A percentile compares a stretch with the other conserved stretches of the same genome.
These are phyloP conservation scores for Gavialis gangeticus DNA, from an alignment of 2,113 vertebrate species.

Conservation along the genomic window DNA sequence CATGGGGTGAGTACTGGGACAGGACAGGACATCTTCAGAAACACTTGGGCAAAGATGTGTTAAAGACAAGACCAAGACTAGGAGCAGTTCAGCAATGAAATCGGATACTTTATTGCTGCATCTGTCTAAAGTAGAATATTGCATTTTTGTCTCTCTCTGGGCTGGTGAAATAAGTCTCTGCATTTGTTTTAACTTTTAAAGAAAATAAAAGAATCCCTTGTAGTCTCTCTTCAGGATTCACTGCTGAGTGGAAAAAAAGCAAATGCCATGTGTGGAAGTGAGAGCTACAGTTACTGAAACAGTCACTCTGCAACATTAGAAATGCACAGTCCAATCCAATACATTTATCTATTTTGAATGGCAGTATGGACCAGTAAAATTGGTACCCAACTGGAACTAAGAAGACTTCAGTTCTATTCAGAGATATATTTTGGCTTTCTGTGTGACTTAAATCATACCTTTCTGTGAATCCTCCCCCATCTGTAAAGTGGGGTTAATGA, in stretches of 20 bases:
- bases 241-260: background rate
- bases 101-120: too few species aligned
- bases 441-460: background rate
- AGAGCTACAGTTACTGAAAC: background rate
- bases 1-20: background rate
- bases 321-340: background rate
- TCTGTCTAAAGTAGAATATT: too few species aligned
- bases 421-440: background rate
- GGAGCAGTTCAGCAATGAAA: too few species aligned
- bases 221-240: background rate
- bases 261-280: background rate
- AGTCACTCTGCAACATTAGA: background rate
- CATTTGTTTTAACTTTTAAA: constrained; percentile 11
- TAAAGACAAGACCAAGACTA: background rate
- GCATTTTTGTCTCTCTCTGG: too few species aligned
- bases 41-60: background rate
- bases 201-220: background rate
- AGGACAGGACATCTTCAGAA: background rate
- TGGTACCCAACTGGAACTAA: background rate
- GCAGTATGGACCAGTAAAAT: constrained; percentile 17
- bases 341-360: background rate
- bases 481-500: background rate
- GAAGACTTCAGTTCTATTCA: background rate
- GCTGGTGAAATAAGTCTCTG: background rate
- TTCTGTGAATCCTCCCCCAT: background rate